phyloP scores from a whole-genome alignment of 2,797 vertebrate species.

The Garrulus glandarius region DNA sequence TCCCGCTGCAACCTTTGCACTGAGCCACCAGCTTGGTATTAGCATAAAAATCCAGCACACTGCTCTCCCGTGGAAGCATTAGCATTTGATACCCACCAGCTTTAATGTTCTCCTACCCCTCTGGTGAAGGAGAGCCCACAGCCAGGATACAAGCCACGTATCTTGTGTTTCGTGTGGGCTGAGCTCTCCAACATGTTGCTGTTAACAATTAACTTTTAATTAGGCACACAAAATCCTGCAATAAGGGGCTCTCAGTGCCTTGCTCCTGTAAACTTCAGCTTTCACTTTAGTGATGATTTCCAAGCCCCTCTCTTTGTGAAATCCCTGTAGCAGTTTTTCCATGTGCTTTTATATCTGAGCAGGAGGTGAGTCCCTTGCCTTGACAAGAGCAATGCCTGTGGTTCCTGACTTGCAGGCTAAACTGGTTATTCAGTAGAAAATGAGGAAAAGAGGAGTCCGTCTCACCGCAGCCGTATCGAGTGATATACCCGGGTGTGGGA shows the following conservation, averaged over 20 bases:
- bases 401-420: background rate
- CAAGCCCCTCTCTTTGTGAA: background rate
- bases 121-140: background rate
- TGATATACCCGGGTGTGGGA: background rate
- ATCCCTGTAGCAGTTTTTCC: background rate
- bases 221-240: background rate
- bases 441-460: background rate
- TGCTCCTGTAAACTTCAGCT: background rate
- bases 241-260: background rate
- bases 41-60: background rate
- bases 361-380: background rate
- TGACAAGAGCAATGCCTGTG: accelerated
- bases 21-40: background rate
- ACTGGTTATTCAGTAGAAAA: background rate
- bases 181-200: background rate
- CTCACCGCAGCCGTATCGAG: background rate
- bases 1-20: background rate
- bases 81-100: background rate
- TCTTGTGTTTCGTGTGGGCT: background rate
- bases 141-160: background rate
- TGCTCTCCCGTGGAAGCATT: background rate
- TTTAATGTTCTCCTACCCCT: background rate
- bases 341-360: background rate
- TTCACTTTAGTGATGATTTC: accelerated
- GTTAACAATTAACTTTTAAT: accelerated